Percentiles rank a stretch among this genome's conserved stretches.
phyloP scores from a whole-genome alignment of 2,888 invertebrate species.

The Xestia xanthographa region DNA sequence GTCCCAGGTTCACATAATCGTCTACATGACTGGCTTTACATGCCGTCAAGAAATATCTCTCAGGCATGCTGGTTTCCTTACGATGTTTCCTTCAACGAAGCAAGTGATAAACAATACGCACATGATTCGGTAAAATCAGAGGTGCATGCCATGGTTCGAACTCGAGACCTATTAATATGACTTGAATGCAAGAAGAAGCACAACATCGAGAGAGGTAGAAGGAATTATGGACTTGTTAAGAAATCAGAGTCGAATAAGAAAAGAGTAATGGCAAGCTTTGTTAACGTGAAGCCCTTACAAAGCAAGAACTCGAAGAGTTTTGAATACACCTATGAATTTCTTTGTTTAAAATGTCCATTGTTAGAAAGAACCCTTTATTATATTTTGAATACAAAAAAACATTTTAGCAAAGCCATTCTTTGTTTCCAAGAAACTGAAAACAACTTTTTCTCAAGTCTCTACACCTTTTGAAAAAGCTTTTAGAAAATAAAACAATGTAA shows the following conservation, averaged over 20 bases:
- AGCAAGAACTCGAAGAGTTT: not conserved
- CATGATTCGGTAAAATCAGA: too few relatives aligned
- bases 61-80: too few relatives aligned
- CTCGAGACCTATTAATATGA: too few relatives aligned
- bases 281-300: not conserved
- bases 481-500: not conserved
- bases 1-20: too few relatives aligned
- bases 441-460: not conserved
- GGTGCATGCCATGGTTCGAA: too few relatives aligned
- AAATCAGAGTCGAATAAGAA: not conserved
- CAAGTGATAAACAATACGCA: too few relatives aligned
- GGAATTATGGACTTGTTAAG: not conserved
- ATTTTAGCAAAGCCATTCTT: not conserved
- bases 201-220: not conserved
- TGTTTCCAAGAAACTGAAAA: not conserved
- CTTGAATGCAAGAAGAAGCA: not conserved
- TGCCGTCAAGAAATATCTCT: too few relatives aligned
- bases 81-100: too few relatives aligned
- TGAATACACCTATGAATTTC: not conserved
- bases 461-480: not conserved
- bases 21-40: too few relatives aligned
- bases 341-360: slow-evolving; percentile 17
- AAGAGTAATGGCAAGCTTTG: not conserved
- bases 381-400: not conserved
- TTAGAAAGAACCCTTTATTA: not conserved